phyloP scores from a whole-genome alignment of 2,113 vertebrate species.

The Erinaceus europaeus region DNA sequence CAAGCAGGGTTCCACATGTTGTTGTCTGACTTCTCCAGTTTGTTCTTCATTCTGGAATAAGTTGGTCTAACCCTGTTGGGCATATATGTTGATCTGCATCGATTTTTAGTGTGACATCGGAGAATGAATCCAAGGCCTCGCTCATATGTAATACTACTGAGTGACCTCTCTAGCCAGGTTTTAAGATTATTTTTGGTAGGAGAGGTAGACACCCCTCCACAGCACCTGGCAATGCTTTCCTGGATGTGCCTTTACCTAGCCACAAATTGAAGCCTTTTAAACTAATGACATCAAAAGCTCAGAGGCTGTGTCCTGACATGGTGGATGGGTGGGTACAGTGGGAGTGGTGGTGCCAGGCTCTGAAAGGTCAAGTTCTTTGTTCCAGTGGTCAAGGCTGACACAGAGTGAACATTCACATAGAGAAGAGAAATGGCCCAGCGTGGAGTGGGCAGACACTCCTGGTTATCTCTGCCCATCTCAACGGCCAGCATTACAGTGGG shows the following conservation, averaged over 20 bases:
- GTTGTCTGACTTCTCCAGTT: not conserved
- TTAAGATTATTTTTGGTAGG: no score
- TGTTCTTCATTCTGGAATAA: conserved; percentile 3
- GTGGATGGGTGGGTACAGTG: no score
- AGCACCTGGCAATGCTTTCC: no score
- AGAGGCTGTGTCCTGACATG: not conserved
- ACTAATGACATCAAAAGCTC: not conserved
- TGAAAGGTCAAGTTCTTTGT: not conserved
- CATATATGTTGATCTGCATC: not conserved
- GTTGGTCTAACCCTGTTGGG: not conserved
- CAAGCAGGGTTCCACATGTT: not conserved
- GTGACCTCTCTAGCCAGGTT: no score
- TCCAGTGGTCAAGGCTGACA: not conserved
- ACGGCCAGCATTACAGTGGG: not conserved
- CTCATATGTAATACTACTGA: no score
- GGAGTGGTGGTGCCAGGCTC: not conserved
- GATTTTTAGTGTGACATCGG: not conserved
- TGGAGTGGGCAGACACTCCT: not conserved
- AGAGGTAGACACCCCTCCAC: no score
- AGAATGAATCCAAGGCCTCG: not conserved
- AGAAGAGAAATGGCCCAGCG: no score
- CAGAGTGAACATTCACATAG: no score
- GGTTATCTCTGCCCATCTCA: not conserved
- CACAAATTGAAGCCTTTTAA: no score
- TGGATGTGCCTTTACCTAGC: no score